Percentiles rank a stretch among this genome's conserved stretches.
phyloP scores from a whole-genome alignment of 1,140 invertebrate species.

The Pararge aegeria region DNA sequence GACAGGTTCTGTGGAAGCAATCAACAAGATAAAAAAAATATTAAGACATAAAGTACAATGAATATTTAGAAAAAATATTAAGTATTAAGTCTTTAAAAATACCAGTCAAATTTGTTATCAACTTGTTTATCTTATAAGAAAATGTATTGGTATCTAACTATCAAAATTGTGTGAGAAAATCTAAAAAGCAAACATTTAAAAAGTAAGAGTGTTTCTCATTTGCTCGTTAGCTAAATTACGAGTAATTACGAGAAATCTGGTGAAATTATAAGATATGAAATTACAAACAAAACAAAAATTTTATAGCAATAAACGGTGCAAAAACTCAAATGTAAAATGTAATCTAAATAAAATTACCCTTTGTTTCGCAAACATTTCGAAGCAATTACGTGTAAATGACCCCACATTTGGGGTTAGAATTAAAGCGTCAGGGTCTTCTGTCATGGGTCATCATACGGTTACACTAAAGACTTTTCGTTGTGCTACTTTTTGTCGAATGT shows the following conservation, averaged over 20 bases:
- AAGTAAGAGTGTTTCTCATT: too few species aligned
- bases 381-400: slow-evolving; percentile 46
- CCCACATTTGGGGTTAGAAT: slow-evolving; percentile 45
- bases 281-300: not conserved
- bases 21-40: too few species aligned
- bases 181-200: too few species aligned
- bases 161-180: too few species aligned
- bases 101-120: too few species aligned
- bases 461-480: not conserved
- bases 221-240: not conserved
- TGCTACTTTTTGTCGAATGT: not conserved
- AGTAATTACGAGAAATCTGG: not conserved
- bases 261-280: too few species aligned
- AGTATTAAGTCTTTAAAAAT: too few species aligned
- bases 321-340: slow-evolving; percentile 3
- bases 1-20: too few species aligned
- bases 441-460: not conserved
- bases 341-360: slow-evolving; percentile 13
- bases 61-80: too few species aligned
- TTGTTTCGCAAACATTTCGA: slow-evolving; percentile 40
- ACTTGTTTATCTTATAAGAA: too few species aligned
- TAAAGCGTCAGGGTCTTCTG: slow-evolving; percentile 40
- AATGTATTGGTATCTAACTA: too few species aligned
- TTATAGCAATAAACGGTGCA: not conserved
- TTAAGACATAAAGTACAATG: too few species aligned